Conservation (phyloP, 1,140 invertebrate species). For the Gyrodactylus bullatarudis region DNA sequence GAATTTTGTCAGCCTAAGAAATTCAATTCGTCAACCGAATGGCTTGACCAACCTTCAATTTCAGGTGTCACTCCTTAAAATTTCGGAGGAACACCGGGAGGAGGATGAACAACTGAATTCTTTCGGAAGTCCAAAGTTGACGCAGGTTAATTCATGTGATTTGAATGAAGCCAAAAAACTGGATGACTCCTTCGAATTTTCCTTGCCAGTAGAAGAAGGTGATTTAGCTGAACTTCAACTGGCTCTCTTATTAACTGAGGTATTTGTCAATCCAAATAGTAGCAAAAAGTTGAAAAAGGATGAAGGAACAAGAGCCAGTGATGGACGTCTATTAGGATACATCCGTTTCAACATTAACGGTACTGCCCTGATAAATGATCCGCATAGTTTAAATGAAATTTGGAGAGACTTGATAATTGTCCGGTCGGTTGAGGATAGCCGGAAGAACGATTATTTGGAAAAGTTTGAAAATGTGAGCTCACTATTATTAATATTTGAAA, state of each 20-base stretch:
- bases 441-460: background rate
- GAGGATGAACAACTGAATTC: background rate
- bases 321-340: background rate
- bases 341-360: background rate
- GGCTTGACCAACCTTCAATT: background rate
- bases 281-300: background rate
- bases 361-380: background rate
- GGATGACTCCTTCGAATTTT: background rate
- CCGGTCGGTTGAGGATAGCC: background rate
- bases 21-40: background rate
- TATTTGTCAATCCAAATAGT: too few relatives aligned
- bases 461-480: background rate
- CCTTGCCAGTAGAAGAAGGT: background rate
- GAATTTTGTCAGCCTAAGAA: background rate
- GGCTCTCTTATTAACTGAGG: background rate
- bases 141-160: background rate
- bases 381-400: background rate
- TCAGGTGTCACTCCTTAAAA: background rate
- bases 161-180: background rate
- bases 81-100: background rate
- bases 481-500: too few relatives aligned
- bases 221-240: background rate
- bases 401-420: background rate
- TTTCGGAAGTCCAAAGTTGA: background rate
- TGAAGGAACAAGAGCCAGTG: background rate